Conservation (phyloP, 1,140 invertebrate species). For the Melitaea cinxia region DNA sequence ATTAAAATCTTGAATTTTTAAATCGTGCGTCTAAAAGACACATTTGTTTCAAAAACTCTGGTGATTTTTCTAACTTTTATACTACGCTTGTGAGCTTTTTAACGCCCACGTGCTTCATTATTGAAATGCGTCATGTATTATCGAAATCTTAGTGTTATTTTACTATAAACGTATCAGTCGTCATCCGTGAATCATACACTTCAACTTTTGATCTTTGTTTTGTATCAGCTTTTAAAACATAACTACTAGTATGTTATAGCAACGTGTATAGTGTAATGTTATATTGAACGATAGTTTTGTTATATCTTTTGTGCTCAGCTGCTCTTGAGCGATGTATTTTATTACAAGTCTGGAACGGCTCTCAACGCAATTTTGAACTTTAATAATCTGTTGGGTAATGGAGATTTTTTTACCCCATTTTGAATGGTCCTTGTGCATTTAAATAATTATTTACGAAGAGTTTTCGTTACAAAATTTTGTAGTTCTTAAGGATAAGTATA, state of each 20-base stretch:
- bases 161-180: not conserved
- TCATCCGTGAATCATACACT: not conserved
- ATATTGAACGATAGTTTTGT: not conserved
- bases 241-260: not conserved
- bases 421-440: not conserved
- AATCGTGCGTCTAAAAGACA: too few relatives aligned
- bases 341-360: slow-evolving; percentile 13
- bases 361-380: slow-evolving; percentile 5
- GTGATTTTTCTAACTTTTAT: too few relatives aligned
- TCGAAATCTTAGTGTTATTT: not conserved
- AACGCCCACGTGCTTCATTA: not conserved
- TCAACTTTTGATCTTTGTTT: not conserved
- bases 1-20: too few relatives aligned
- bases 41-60: too few relatives aligned
- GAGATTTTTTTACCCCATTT: not conserved
- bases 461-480: too few relatives aligned
- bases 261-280: not conserved
- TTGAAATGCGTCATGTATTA: not conserved
- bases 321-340: slow-evolving; percentile 13
- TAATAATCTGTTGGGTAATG: not conserved
- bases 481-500: too few relatives aligned
- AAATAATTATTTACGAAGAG: not conserved
- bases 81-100: too few relatives aligned
- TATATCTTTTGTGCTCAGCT: slow-evolving; percentile 4
- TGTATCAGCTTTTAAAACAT: not conserved